Base-by-base conservation (phyloP, 2,888 invertebrate genomes). In the Andricus curvator region DNA sequence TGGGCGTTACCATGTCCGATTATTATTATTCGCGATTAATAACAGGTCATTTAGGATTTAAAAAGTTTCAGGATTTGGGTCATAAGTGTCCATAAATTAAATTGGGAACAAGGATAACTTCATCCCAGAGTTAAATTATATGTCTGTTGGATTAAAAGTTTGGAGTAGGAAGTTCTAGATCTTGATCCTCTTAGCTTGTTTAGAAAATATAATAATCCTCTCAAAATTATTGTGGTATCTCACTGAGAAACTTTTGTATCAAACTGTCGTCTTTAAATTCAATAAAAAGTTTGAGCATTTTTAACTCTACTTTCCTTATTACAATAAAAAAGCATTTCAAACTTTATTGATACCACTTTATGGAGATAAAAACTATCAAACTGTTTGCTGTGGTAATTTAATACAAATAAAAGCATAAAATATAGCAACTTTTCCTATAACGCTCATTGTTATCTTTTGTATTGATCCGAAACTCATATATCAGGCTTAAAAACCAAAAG, bases 201-300 rank as follows among this genome's bases (percentile, higher is more conserved):
- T 56, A 11, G 4, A 68, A 65, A 82, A 79, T 67, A 79, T 79
- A 78, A 79, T 78, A 78, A 48, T 78, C 79, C 74, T 74, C 79
- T 79, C 65, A 79, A 79, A 81, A 81, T 64, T 25, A 68, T 33
- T 51, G 22, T 25, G 25, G 62, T 48, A 17, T 0, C 48, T 48
- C 17, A 48, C 1, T 48, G 17, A 13, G 6, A 13, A 48, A 48
- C 48, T 48, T 48, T 48, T 48, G 48, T 48, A 48, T 48, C 5
- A 48, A 48, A 17, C 48, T 48, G 48, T 17, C 5, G 1, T 48
- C 17, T 48, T 48, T 48, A 17, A 48, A 48, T 5, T 48, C 48
- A 48, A 17, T 48, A 5, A 17, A 17, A 48, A 48, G 17, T 48
- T 48, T 13, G 0, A 48, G 5, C 9, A 60, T 25, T 67, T 66